These are phyloP conservation scores for Acrobasis consociella DNA, from an alignment of 2,888 invertebrate species.

Conservation along the genomic window DNA sequence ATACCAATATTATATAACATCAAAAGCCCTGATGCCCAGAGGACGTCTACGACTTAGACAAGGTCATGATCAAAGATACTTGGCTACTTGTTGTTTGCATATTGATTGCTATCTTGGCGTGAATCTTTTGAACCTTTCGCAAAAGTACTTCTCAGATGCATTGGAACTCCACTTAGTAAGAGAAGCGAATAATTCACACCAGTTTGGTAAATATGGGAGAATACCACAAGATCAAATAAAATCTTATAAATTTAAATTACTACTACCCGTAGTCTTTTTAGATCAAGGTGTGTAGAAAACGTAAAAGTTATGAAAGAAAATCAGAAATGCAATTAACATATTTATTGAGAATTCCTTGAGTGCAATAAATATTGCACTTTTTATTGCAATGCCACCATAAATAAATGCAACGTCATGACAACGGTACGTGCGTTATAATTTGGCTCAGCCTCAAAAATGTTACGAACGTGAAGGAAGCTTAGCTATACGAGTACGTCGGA, in stretches of 20 bases:
- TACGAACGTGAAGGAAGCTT: constrained; percentile 2
- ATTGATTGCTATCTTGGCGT: neutral
- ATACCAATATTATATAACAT: too few species aligned
- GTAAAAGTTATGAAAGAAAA: too few species aligned
- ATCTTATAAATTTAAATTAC: too few species aligned
- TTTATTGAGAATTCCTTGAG: neutral
- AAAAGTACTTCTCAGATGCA: neutral
- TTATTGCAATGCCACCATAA: constrained; percentile 6
- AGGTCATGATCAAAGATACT: neutral
- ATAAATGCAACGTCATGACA: constrained; percentile 9
- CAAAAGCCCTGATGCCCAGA: neutral
- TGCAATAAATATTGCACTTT: constrained; percentile 1
- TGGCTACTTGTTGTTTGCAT: neutral
- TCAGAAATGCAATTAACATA: neutral
- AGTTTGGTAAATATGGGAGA: too few species aligned
- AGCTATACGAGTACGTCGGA: neutral
- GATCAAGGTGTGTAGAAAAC: too few species aligned
- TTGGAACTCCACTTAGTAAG: neutral
- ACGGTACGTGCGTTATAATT: constrained; percentile 8
- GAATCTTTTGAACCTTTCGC: neutral
- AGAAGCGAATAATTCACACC: too few species aligned
- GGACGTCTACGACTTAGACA: neutral
- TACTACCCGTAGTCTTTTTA: too few species aligned
- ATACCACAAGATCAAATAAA: too few species aligned
- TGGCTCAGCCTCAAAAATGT: constrained; percentile 19